These are phyloP conservation scores for Notolepis coatsorum DNA, from an alignment of 2,797 vertebrate genomes.

Conservation along the genomic window DNA sequence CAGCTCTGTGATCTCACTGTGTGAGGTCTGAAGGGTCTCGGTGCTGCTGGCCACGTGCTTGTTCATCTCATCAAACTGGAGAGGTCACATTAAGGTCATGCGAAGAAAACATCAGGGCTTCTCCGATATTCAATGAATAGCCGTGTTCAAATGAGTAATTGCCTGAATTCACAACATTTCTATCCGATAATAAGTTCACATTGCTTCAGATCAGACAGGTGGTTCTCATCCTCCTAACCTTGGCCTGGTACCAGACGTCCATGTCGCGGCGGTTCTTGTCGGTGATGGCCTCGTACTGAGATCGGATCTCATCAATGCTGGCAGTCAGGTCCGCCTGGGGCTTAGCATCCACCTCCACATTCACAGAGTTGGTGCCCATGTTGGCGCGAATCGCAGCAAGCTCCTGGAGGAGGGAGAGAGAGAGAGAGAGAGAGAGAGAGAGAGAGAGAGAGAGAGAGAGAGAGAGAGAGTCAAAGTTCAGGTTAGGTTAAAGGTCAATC, in stretches of 20 bases:
- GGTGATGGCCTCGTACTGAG: slow-evolving; percentile 73
- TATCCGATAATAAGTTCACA: neutral
- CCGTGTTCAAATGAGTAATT: neutral
- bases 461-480: neutral
- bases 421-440: neutral
- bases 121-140: neutral
- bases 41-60: slow-evolving; percentile 63
- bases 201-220: too few relatives aligned
- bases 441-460: neutral
- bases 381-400: slow-evolving; percentile 53
- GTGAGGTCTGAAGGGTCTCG: slow-evolving; percentile 62
- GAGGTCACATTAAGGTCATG: neutral
- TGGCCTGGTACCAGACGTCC: slow-evolving; percentile 79
- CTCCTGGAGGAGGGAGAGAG: slow-evolving; percentile 58
- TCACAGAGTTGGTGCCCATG: slow-evolving; percentile 58
- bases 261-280: slow-evolving; percentile 75
- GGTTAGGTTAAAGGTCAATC: neutral
- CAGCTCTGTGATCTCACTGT: slow-evolving; percentile 71
- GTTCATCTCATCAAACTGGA: slow-evolving; percentile 77
- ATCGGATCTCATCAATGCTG: slow-evolving; percentile 55
- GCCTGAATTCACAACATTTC: neutral
- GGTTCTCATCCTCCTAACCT: slow-evolving; percentile 68
- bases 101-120: neutral
- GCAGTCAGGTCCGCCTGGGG: slow-evolving; percentile 64
- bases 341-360: slow-evolving; percentile 75